Conservation (phyloP, 2,888 invertebrate species). For the Pachydiplax longipennis region DNA sequence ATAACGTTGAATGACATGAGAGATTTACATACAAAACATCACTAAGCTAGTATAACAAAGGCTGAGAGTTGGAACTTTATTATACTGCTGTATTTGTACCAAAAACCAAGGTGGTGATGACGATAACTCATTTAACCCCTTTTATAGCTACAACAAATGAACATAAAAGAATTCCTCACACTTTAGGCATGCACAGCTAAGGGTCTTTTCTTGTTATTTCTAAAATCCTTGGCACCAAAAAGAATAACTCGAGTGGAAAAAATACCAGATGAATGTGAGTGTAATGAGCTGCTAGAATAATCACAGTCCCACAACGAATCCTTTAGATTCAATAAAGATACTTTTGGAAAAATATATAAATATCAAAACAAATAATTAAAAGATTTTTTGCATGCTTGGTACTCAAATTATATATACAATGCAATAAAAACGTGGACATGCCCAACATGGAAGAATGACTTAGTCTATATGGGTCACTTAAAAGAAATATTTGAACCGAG, state of each 20-base stretch:
- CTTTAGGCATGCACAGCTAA: neutral
- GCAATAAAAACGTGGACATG: neutral
- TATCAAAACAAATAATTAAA: neutral
- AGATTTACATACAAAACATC: slow-evolving; percentile 1
- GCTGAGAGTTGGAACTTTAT: neutral
- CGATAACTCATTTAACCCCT: neutral
- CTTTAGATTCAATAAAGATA: neutral
- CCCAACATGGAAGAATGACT: neutral
- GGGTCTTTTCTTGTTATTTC: neutral
- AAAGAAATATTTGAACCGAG: neutral
- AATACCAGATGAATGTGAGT: neutral
- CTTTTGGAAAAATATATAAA: neutral
- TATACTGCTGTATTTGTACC: slow-evolving; percentile 36
- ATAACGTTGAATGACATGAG: neutral
- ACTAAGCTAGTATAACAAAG: slow-evolving; percentile 26
- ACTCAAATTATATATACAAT: neutral
- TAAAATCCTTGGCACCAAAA: slow-evolving; percentile 34
- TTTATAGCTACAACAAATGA: neutral
- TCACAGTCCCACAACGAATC: neutral
- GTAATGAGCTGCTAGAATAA: neutral
- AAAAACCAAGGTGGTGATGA: neutral
- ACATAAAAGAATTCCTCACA: slow-evolving; percentile 4
- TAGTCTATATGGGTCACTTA: neutral
- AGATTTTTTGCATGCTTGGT: neutral
- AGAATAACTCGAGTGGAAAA: neutral